A percentile compares a stretch with the other conserved stretches of the same genome.
These are phyloP conservation scores for Theristicus caerulescens DNA, from an alignment of 2,113 vertebrate genomes.

Conservation along the genomic window DNA sequence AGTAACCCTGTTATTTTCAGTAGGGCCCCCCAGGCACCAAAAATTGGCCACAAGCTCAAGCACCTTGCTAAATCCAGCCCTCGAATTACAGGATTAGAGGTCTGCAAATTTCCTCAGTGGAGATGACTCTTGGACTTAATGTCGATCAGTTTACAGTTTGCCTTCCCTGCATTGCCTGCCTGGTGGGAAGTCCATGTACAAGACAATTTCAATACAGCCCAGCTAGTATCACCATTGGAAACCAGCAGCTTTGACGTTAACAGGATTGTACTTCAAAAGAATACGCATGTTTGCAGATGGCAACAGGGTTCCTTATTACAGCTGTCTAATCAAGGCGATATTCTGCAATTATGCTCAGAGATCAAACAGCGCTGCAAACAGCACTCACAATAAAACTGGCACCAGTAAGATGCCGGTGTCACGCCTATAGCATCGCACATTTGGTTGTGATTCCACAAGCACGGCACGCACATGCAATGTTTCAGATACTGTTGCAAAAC, in stretches of 20 bases:
- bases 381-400: background rate
- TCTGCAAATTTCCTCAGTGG: background rate
- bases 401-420: background rate
- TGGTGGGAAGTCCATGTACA: slow-evolving; percentile 25
- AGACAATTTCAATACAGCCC: slow-evolving; percentile 18
- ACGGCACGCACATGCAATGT: fast-evolving
- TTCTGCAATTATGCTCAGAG: background rate
- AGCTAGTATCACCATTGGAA: slow-evolving; percentile 48
- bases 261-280: slow-evolving; percentile 49
- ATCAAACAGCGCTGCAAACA: background rate
- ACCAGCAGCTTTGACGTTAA: slow-evolving; percentile 50
- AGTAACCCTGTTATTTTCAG: background rate
- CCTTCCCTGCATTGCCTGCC: slow-evolving; percentile 7
- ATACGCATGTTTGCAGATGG: slow-evolving; percentile 18
- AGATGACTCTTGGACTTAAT: background rate
- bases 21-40: background rate
- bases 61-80: background rate
- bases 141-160: background rate
- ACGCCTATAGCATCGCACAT: fast-evolving
- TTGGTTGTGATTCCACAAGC: background rate
- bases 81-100: background rate
- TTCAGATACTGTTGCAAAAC: background rate
- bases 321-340: slow-evolving; percentile 41
- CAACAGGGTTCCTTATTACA: slow-evolving; percentile 48
- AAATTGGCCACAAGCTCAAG: background rate